These are phyloP conservation scores for Tauraco erythrolophus DNA, from an alignment of 2,113 vertebrate species.

Conservation along the genomic window DNA sequence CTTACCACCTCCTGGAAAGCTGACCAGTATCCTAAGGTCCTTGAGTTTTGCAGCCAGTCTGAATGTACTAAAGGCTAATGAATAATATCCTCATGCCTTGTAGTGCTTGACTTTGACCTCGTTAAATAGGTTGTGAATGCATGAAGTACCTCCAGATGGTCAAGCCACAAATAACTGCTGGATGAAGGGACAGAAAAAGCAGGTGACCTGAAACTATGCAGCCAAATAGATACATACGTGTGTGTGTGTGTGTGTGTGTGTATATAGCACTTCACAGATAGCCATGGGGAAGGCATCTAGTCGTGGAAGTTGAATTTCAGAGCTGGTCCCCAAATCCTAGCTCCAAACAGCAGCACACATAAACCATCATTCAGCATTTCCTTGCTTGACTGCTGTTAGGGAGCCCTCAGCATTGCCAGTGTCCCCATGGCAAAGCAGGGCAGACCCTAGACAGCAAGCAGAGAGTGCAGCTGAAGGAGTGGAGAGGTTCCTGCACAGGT, in stretches of 20 bases:
- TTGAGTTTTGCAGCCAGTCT: not conserved
- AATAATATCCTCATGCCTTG: not conserved
- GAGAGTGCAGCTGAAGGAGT: not conserved
- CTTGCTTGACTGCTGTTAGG: not conserved
- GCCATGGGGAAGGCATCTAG: not conserved
- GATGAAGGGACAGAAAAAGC: not conserved
- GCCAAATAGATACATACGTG: not conserved
- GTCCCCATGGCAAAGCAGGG: not conserved
- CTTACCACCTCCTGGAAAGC: not conserved
- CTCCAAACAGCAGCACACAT: not conserved
- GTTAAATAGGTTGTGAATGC: not conserved
- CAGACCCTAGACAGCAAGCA: not conserved
- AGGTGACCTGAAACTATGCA: not conserved
- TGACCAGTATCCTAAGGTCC: not conserved
- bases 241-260: no score
- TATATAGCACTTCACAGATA: not conserved
- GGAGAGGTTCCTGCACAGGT: not conserved
- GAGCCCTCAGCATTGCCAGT: not conserved
- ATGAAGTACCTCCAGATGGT: rapidly evolving
- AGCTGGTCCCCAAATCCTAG: not conserved
- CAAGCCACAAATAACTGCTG: not conserved
- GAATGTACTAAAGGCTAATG: not conserved
- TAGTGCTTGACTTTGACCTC: not conserved
- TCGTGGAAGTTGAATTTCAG: not conserved
- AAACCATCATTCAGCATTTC: not conserved